Evolutionary conservation across 2,797 vertebrate genomes (phyloP).

Genomic region (Sebastes matsubarae): DNA sequence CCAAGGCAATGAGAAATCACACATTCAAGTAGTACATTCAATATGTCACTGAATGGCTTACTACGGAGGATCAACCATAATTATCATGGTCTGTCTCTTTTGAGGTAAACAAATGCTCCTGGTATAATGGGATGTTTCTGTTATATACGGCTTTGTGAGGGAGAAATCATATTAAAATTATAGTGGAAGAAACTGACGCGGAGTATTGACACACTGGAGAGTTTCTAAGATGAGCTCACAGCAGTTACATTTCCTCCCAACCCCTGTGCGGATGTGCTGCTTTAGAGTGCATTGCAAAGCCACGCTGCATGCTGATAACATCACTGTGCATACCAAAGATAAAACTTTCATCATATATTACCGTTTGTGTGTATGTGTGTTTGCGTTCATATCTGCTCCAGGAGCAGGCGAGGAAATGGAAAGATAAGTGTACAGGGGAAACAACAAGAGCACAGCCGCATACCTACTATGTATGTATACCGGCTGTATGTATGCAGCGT

Average conservation of each 20-base stretch:
- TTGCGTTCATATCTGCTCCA: not conserved
- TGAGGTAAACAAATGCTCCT: not conserved
- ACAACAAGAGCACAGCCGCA: not conserved
- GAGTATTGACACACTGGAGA: conserved; percentile 15
- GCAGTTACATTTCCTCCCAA: not conserved
- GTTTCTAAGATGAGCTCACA: not conserved
- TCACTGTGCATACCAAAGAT: conserved; percentile 27
- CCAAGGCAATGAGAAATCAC: not conserved
- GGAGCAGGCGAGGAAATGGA: not conserved
- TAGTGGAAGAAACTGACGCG: not conserved
- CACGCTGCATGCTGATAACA: conserved; percentile 20
- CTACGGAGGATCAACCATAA: not conserved
- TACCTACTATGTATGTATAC: not conserved
- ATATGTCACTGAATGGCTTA: not conserved
- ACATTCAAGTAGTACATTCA: not conserved
- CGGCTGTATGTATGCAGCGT: not conserved
- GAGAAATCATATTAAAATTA: not conserved
- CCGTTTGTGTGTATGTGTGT: not conserved
- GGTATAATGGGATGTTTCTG: not conserved
- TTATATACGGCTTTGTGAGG: not conserved
- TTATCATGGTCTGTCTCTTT: not conserved
- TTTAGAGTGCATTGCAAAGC: conserved; percentile 1
- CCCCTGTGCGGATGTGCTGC: not conserved
- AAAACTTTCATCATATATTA: conserved; percentile 34
- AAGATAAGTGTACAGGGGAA: conserved; percentile 42